Conservation (phyloP, 2,888 invertebrate species). For the Scaeva pyrastri region DNA sequence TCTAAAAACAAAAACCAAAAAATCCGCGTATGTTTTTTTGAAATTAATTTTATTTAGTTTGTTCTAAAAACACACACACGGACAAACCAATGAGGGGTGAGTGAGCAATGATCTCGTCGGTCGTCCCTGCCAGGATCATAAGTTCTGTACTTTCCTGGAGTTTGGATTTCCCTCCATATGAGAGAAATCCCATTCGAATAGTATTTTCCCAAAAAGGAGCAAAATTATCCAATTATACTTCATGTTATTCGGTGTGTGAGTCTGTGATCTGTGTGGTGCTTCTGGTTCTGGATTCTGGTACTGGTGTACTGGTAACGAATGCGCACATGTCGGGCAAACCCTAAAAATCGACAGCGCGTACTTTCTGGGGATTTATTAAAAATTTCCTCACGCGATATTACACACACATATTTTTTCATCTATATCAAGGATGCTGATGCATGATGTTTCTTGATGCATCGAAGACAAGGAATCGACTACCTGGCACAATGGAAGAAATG, state of each 20-base stretch:
- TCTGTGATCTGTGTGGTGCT: neutral
- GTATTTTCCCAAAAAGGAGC: slow-evolving; percentile 58
- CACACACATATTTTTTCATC: slow-evolving; percentile 32
- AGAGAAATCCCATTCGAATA: slow-evolving; percentile 40
- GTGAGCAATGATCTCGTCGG: slow-evolving; percentile 34
- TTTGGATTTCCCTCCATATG: slow-evolving; percentile 66
- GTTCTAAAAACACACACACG: slow-evolving; percentile 29
- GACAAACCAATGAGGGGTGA: slow-evolving; percentile 48
- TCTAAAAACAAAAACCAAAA: neutral
- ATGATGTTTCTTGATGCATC: neutral
- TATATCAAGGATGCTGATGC: neutral
- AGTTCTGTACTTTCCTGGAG: slow-evolving; percentile 62
- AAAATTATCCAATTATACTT: slow-evolving; percentile 64
- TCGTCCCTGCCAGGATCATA: slow-evolving; percentile 23
- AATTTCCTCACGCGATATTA: slow-evolving; percentile 67
- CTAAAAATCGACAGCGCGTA: slow-evolving; percentile 53
- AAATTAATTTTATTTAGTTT: slow-evolving; percentile 70
- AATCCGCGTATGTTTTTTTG: slow-evolving; percentile 64
- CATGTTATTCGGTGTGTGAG: neutral
- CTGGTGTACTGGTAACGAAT: slow-evolving; percentile 1
- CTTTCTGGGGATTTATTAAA: slow-evolving; percentile 72
- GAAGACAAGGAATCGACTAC: neutral
- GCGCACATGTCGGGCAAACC: slow-evolving; percentile 74
- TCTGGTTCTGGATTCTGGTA: neutral
- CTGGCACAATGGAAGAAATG: slow-evolving; percentile 18